Conservation (phyloP, 2,888 invertebrate species). For the Mimumesa dahlbomi region DNA sequence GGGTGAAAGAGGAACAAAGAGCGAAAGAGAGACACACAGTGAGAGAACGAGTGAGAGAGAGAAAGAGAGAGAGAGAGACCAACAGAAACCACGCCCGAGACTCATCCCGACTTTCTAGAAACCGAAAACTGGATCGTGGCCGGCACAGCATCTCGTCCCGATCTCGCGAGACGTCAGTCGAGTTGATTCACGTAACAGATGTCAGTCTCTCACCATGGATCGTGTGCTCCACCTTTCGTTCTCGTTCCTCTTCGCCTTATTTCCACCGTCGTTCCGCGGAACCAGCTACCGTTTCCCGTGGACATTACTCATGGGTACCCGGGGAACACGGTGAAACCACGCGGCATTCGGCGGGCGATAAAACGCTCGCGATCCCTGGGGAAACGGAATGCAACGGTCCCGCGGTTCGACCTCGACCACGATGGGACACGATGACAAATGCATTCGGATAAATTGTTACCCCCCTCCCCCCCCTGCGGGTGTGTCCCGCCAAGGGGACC, state of each 20-base stretch:
- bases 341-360: constrained; percentile 44
- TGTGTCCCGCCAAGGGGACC: no score
- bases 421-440: no score
- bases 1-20: constrained; percentile 34
- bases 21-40: constrained; percentile 41
- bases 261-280: constrained; percentile 40
- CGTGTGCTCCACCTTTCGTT: constrained; percentile 31
- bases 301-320: constrained; percentile 63
- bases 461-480: no score
- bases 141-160: constrained; percentile 62
- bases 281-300: constrained; percentile 52
- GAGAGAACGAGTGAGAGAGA: constrained; percentile 32
- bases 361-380: constrained; percentile 31
- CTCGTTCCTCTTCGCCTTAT: constrained; percentile 1
- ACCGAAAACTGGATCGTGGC: constrained; percentile 79
- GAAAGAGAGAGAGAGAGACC: constrained; percentile 29
- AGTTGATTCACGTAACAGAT: constrained; percentile 66
- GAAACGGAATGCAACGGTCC: constrained; percentile 41
- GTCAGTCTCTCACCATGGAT: constrained; percentile 52
- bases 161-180: constrained; percentile 56
- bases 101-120: constrained; percentile 80
- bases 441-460: no score
- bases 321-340: constrained; percentile 56
- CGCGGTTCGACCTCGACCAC: no score
- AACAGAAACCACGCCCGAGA: constrained; percentile 77